These are phyloP conservation scores for Steinernema feltiae DNA, from an alignment of 1,140 invertebrate species.

Conservation along the genomic window DNA sequence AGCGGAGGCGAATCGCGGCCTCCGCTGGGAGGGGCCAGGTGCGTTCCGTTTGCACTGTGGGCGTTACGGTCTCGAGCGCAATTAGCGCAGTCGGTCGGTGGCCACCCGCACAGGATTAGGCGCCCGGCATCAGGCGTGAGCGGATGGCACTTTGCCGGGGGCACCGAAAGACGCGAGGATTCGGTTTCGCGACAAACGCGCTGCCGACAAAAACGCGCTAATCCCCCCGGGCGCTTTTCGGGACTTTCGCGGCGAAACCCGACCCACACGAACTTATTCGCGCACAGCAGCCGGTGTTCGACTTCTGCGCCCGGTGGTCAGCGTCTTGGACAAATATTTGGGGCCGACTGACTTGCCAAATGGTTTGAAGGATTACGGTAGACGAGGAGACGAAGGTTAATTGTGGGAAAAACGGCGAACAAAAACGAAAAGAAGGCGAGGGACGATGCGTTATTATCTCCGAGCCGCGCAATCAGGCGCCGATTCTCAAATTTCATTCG, in stretches of 20 bases:
- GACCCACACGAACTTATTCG: too few relatives aligned
- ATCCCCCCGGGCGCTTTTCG: background rate
- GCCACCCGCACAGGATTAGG: background rate
- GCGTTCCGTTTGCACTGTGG: background rate
- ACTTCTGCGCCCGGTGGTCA: too few relatives aligned
- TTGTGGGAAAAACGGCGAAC: background rate
- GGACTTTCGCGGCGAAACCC: background rate
- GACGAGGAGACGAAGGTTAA: background rate
- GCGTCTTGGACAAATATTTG: background rate
- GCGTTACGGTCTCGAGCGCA: background rate
- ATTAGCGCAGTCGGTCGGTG: constrained; percentile 10
- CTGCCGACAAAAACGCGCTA: too few relatives aligned
- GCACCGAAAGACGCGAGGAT: background rate
- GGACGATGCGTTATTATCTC: background rate
- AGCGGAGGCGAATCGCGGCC: background rate
- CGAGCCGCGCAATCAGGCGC: constrained; percentile 1
- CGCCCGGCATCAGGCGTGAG: background rate
- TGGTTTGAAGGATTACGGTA: too few relatives aligned
- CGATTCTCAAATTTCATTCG: background rate
- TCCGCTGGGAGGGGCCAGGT: background rate
- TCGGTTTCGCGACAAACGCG: background rate
- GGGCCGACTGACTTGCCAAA: too few relatives aligned
- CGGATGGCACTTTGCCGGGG: background rate
- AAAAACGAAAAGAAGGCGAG: constrained; percentile 2
- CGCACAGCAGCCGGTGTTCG: too few relatives aligned